phyloP scores from a whole-genome alignment of 2,113 vertebrate species.

The Lipophrys pholis region DNA sequence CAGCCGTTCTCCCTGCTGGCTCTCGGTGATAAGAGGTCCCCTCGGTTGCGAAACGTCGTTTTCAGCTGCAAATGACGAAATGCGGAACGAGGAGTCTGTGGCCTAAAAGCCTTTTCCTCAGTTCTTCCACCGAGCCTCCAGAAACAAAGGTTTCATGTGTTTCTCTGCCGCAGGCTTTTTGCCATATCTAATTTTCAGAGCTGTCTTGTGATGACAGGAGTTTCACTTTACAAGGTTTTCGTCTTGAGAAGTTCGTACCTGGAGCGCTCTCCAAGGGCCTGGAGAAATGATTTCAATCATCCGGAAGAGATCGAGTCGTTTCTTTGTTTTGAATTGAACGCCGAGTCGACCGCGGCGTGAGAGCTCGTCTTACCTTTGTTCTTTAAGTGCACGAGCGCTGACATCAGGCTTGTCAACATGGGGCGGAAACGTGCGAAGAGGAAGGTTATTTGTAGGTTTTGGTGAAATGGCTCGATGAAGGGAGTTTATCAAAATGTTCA shows the following conservation, averaged over 20 bases:
- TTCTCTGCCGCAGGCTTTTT: constrained; percentile 24
- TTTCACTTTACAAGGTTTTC: constrained; percentile 41
- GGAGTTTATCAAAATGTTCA: too few relatives aligned
- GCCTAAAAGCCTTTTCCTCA: constrained; percentile 40
- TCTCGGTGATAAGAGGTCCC: constrained; percentile 53
- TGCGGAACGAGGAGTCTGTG: constrained; percentile 12
- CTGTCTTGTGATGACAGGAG: constrained; percentile 47
- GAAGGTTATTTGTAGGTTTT: too few relatives aligned
- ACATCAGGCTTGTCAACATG: not conserved
- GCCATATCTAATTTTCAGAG: constrained; percentile 62
- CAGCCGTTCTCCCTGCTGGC: constrained; percentile 25
- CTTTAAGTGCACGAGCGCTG: not conserved
- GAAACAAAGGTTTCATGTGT: constrained; percentile 37
- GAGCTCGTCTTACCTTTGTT: constrained; percentile 14
- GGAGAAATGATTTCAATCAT: constrained; percentile 52
- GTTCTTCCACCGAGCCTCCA: not conserved
- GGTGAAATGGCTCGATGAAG: too few relatives aligned
- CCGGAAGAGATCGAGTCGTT: constrained; percentile 30
- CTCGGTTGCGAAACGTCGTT: constrained; percentile 53
- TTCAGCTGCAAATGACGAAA: constrained; percentile 38
- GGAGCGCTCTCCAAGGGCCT: constrained; percentile 41
- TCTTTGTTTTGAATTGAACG: constrained; percentile 43
- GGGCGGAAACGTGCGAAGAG: not conserved
- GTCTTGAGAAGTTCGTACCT: constrained; percentile 35
- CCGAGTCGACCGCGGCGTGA: constrained; percentile 24